phyloP scores from a whole-genome alignment of 1,140 invertebrate genomes.

The Trypoxylus dichotomus region DNA sequence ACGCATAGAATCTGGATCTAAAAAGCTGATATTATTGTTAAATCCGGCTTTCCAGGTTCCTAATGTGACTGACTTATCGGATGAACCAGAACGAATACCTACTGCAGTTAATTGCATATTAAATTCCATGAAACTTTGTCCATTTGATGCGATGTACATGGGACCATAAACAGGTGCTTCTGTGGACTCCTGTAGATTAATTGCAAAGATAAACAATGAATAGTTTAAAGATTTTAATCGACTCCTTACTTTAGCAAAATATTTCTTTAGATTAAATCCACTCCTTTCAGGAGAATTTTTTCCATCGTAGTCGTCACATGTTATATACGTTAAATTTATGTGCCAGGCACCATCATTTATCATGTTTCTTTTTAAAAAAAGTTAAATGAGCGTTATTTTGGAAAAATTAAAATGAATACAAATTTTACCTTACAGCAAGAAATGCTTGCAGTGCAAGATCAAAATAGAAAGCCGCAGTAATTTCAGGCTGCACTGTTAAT shows the following conservation, averaged over 20 bases:
- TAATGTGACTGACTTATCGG: slow-evolving; percentile 63
- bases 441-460: slow-evolving; percentile 73
- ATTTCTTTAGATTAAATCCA: slow-evolving; percentile 52
- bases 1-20: slow-evolving; percentile 65
- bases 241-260: slow-evolving; percentile 50
- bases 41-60: slow-evolving; percentile 73
- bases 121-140: slow-evolving; percentile 73
- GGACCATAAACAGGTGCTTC: slow-evolving; percentile 68
- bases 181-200: slow-evolving; percentile 56
- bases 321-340: slow-evolving; percentile 66
- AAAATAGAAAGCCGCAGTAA: slow-evolving; percentile 80
- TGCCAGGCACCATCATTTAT: slow-evolving; percentile 69
- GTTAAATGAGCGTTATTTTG: neutral
- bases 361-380: slow-evolving; percentile 45
- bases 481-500: slow-evolving; percentile 66
- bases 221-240: neutral
- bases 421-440: slow-evolving; percentile 66
- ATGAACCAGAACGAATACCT: slow-evolving; percentile 64
- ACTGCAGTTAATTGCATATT: slow-evolving; percentile 69
- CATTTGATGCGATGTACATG: slow-evolving; percentile 60
- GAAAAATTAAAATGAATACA: neutral
- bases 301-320: slow-evolving; percentile 75
- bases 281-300: slow-evolving; percentile 63
- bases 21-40: slow-evolving; percentile 58
- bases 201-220: neutral